Base-by-base conservation (phyloP, 2,797 vertebrate species). In the Coregonus suidteri region DNA sequence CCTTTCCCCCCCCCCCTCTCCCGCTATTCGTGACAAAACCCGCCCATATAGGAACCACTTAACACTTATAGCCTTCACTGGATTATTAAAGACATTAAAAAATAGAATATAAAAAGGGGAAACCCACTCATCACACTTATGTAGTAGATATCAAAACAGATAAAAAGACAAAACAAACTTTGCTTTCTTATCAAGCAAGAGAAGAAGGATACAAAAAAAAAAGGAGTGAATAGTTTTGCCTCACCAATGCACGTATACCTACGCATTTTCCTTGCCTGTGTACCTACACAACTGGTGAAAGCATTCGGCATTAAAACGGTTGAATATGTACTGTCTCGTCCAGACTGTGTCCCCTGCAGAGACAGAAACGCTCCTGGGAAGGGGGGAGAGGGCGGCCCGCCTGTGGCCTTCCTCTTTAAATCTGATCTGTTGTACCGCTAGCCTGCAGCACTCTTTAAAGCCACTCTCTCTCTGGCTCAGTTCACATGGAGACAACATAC, bases 231-330 rank as follows among this genome's bases (percentile, higher is more conserved):
- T 96, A 97, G 94, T 92, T 96, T 96, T 96, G 95, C 97, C 97
- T 99, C 97, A 98, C 97, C 98, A 96, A 97, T 98, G 94, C 95
- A 97, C 93, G 97, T 94, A 98, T 98, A 99, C 97, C 97, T 99
- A 99, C 97, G 97, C 95, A 96, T 96, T 97, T 41, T 93, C 93
- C 90, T 93, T 94, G 88, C 91, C 92, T 93, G 93, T 94, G 93
- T 97, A 98, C 97, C 97, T 99, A 99, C 97, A 93, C 93, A 95
- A 98, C 96, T 97, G 96, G 94, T 97, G 97, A 98, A 91, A 92
- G 89, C 97, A 97, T 96, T 91, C 95, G 96, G 95, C 96, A 96
- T 97, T 97, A 96, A 41, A 97, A 96, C 95, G 94, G 96, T 94
- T 96, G 98, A 95, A 96, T 97, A 98, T 98, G 98, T 99, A 98